Conservation (phyloP, 2,113 vertebrate genomes). For the Nothocercus julius region DNA sequence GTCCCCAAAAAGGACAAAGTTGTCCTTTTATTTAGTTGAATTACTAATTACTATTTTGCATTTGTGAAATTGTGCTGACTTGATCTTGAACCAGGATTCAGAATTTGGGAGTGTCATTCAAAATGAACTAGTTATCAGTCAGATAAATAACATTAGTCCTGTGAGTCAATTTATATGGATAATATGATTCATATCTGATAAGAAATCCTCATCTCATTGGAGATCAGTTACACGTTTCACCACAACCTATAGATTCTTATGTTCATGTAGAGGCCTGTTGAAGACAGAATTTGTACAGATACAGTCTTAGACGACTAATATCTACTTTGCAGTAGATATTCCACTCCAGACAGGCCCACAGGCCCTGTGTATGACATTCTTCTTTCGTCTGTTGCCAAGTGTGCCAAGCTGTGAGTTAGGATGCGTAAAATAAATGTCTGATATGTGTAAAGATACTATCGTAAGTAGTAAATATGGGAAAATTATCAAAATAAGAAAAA, state of each 20-base stretch:
- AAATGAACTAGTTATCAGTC: neutral
- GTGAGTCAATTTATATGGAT: neutral
- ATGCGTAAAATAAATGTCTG: neutral
- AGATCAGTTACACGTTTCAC: neutral
- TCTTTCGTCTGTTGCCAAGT: neutral
- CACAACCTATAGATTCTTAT: neutral
- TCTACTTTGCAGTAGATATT: neutral
- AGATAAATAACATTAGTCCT: neutral
- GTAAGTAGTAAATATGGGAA: neutral
- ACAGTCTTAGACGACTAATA: neutral
- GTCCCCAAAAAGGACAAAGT: neutral
- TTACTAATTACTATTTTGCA: neutral
- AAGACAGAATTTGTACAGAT: neutral
- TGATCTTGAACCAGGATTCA: neutral
- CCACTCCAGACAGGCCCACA: fast-evolving
- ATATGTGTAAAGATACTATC: neutral
- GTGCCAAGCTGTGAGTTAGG: neutral
- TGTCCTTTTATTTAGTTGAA: neutral
- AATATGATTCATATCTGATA: neutral
- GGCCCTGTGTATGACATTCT: neutral
- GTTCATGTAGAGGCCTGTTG: neutral
- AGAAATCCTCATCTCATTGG: neutral
- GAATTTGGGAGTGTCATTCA: neutral
- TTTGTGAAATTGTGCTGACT: neutral
- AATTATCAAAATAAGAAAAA: neutral